Conservation (phyloP, 2,797 vertebrate genomes). For the Onychomys torridus region DNA sequence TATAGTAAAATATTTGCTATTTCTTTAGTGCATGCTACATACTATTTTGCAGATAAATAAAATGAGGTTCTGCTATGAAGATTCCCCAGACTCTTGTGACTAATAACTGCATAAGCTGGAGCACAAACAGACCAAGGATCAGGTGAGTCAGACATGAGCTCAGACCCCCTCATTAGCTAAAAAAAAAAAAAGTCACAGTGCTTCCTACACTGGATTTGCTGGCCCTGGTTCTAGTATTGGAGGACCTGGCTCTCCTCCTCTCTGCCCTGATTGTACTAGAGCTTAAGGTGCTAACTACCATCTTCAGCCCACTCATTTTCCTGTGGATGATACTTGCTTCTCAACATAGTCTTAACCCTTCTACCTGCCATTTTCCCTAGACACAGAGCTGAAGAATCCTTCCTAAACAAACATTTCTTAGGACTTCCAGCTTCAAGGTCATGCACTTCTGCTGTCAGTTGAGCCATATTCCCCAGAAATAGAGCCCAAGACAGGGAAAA, state of each 20-base stretch:
- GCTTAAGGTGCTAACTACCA: not conserved
- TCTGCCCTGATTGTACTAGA: not conserved
- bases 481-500: not conserved
- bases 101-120: not conserved
- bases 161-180: not conserved
- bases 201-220: not conserved
- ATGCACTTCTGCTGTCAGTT: not conserved
- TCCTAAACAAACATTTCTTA: not conserved
- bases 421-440: not conserved
- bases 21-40: not conserved
- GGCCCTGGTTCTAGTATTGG: not conserved
- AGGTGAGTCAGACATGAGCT: not conserved
- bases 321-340: not conserved
- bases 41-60: slow-evolving; percentile 35
- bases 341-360: not conserved
- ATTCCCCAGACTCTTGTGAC: not conserved
- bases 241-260: not conserved
- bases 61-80: not conserved
- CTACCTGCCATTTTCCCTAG: not conserved
- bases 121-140: not conserved
- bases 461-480: not conserved
- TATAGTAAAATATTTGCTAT: slow-evolving; percentile 37
- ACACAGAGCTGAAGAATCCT: not conserved
- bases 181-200: not conserved
- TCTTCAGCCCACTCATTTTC: not conserved